Base-by-base conservation (phyloP, 2,888 invertebrate species). In the Melinaea menophilus region DNA sequence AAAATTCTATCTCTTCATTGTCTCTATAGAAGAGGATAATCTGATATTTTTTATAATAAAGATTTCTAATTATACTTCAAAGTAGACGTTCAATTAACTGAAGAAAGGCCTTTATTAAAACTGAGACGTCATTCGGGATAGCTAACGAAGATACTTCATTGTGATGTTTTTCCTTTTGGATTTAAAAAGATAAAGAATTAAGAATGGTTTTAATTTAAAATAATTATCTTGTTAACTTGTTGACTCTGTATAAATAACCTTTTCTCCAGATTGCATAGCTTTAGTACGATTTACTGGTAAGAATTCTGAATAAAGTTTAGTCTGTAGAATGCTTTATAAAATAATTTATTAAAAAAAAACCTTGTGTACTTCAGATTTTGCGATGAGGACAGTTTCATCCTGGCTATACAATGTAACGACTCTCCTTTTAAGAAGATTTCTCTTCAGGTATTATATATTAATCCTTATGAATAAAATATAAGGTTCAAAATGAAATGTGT, bases 321-420 rank as follows among this genome's bases (percentile, higher is more conserved):
- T 41, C 3, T 41, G 41, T 41, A 41, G 11, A 41, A 41, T 22
- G 51, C 5, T 3, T 31, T 31, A 51, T 51, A 51, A 51, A 51
- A 54, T 61, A 58, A 57, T 68, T 68, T 65, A 65, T 62, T 61
- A 68, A 67, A 67, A 67, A 67, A 59, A 55, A 54, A 63, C 63
- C 60, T 51, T 46, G 61, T 62, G 51, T 63, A 59, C 61, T 61
- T 57, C 37, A 59, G 47, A 56, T 63, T 61, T 65, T 63, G 45
- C 45, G 35, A 63, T 59, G 59, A 68, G 51, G 65, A 63, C 62
- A 59, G 65, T 67, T 67, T 65, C 59, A 65, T 65, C 59, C 65
- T 55, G 65, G 55, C 61, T 59, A 63, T 62, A 68, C 48, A 68
- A 68, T 65, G 63, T 68, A 68, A 65, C 65, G 63, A 59, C 67